Percentiles rank a stretch among this genome's conserved stretches.
phyloP scores from a whole-genome alignment of 2,797 vertebrate species.

The Sebastes oblongus region DNA sequence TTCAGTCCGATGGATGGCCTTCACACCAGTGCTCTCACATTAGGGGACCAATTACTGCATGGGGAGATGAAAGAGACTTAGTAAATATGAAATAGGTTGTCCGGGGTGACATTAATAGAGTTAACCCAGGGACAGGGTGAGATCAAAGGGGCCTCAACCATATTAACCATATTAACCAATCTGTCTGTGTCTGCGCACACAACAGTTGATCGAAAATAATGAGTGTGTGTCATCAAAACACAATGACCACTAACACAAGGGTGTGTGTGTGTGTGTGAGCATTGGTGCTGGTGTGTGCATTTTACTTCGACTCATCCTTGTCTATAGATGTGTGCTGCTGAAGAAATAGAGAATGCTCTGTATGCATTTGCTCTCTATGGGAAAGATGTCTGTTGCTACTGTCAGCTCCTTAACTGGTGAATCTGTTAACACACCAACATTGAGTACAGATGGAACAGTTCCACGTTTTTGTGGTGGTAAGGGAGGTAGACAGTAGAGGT shows the following conservation, averaged over 20 bases:
- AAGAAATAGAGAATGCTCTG: conserved; percentile 7
- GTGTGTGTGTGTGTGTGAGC: not conserved
- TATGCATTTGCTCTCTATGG: not conserved
- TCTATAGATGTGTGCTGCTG: conserved; percentile 7
- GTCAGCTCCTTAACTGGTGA: conserved; percentile 37
- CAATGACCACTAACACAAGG: conserved; percentile 62
- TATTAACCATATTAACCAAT: conserved; percentile 78
- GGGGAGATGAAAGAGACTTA: conserved; percentile 73
- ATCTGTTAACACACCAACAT: conserved; percentile 39
- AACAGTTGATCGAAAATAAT: conserved; percentile 71
- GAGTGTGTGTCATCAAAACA: conserved; percentile 61
- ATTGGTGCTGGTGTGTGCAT: not conserved
- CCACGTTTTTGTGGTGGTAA: conserved; percentile 32
- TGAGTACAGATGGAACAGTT: conserved; percentile 45
- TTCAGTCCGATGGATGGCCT: conserved; percentile 76
- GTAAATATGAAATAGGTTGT: conserved; percentile 82
- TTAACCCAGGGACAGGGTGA: conserved; percentile 73
- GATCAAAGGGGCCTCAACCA: conserved; percentile 69
- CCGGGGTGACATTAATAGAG: conserved; percentile 81
- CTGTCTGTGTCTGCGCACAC: conserved; percentile 69
- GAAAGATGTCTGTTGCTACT: conserved; percentile 22
- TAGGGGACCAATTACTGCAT: conserved; percentile 78
- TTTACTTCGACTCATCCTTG: not conserved
- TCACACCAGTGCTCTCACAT: conserved; percentile 75
- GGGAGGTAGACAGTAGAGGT: conserved; percentile 49